Conservation (phyloP, 2,888 invertebrate species). For the Synergus japonicus region DNA sequence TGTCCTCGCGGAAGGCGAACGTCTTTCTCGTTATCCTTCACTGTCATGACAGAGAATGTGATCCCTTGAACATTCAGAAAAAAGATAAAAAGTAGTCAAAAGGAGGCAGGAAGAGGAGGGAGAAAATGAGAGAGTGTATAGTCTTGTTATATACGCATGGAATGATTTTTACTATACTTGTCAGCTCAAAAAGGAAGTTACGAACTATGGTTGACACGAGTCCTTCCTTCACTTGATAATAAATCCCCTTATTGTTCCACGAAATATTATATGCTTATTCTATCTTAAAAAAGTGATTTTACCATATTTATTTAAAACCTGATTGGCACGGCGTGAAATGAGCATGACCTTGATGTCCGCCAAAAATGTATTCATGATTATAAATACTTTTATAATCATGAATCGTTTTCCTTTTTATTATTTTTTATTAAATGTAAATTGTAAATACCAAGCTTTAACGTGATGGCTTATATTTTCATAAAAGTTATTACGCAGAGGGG, state of each 20-base stretch:
- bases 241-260: background rate
- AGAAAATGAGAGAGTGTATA: slow-evolving; percentile 46
- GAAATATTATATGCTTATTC: background rate
- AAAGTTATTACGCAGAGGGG: background rate
- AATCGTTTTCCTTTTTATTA: too few relatives aligned
- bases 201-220: background rate
- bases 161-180: slow-evolving; percentile 54
- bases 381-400: too few relatives aligned
- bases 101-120: slow-evolving; percentile 49
- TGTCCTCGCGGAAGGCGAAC: slow-evolving; percentile 58
- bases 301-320: too few relatives aligned
- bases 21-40: slow-evolving; percentile 66
- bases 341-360: too few relatives aligned
- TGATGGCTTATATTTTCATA: background rate
- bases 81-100: slow-evolving; percentile 50
- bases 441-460: background rate
- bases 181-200: slow-evolving; percentile 46
- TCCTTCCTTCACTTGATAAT: background rate
- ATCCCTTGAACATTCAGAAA: slow-evolving; percentile 25
- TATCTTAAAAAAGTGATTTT: background rate
- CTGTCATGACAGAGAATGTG: slow-evolving; percentile 47
- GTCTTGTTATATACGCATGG: slow-evolving; percentile 58
- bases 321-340: too few relatives aligned
- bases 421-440: too few relatives aligned
- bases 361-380: too few relatives aligned